These are phyloP conservation scores for Phalacrocorax brasilianus DNA, from an alignment of 2,113 vertebrate genomes.

Conservation along the genomic window DNA sequence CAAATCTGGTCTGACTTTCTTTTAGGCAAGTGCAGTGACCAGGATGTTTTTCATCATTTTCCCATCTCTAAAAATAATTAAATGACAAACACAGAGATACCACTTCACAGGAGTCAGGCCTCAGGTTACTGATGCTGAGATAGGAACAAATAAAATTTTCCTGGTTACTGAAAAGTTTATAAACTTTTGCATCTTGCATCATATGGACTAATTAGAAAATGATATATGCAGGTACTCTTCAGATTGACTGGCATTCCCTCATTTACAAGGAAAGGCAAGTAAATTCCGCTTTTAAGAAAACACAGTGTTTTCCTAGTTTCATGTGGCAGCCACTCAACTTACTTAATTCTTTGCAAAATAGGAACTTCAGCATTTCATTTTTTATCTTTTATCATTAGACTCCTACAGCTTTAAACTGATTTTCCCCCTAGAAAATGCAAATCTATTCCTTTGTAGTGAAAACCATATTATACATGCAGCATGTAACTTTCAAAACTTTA, in stretches of 20 bases:
- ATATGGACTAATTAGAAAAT: conserved; percentile 36
- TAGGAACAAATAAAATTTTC: not conserved
- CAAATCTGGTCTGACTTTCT: not conserved
- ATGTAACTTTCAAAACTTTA: conserved; percentile 73
- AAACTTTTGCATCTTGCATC: not conserved
- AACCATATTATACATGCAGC: conserved; percentile 63
- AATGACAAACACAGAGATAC: not conserved
- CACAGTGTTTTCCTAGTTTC: conserved; percentile 56
- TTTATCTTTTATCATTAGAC: conserved; percentile 60
- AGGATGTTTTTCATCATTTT: not conserved
- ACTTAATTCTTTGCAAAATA: conserved; percentile 55
- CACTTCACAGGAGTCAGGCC: not conserved
- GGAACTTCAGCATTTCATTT: conserved; percentile 44
- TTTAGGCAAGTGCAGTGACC: not conserved
- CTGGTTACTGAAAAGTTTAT: not conserved
- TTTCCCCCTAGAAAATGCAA: conserved; percentile 63
- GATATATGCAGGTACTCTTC: not conserved
- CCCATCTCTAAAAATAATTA: not conserved
- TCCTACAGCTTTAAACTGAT: conserved; percentile 63
- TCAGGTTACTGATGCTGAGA: not conserved
- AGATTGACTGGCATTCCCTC: conserved; percentile 20
- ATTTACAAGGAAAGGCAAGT: conserved; percentile 36
- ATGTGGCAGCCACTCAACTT: conserved; percentile 59
- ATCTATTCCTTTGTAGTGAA: conserved; percentile 56
- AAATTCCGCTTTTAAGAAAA: conserved; percentile 59